Evolutionary conservation across 1,140 invertebrate genomes (phyloP).

Genomic region (Lycorma delicatula): DNA sequence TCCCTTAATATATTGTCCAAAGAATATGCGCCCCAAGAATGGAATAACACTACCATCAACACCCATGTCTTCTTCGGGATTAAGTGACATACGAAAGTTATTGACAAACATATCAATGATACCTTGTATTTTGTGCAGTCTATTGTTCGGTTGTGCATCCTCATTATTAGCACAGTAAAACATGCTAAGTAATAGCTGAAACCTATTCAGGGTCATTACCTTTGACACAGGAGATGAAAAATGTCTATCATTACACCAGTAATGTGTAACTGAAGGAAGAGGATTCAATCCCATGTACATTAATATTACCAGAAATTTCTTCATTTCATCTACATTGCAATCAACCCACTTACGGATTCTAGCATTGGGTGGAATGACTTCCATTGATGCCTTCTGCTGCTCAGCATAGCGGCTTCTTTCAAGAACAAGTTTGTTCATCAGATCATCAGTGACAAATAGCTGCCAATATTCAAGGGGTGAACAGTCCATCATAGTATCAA

Average conservation of each 20-base stretch:
- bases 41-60: conserved; percentile 34
- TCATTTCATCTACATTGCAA: not conserved
- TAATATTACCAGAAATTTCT: not conserved
- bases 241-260: not conserved
- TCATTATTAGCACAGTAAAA: not conserved
- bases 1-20: conserved; percentile 35
- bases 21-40: conserved; percentile 31
- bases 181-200: not conserved
- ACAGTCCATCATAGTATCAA: not conserved
- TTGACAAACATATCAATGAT: not conserved
- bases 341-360: not conserved
- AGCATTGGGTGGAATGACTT: too few relatives aligned
- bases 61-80: conserved; percentile 25
- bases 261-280: not conserved
- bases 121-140: not conserved
- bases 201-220: not conserved
- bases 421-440: not conserved
- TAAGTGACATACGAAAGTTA: conserved; percentile 13
- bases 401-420: not conserved
- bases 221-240: not conserved
- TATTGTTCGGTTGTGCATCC: not conserved
- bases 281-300: not conserved
- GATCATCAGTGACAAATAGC: not conserved
- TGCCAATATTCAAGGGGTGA: not conserved
- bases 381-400: not conserved